Percentiles rank a stretch among this genome's conserved stretches.
These are phyloP conservation scores for Scaptomyza parva DNA, from an alignment of 2,888 invertebrate genomes.

Conservation along the genomic window DNA sequence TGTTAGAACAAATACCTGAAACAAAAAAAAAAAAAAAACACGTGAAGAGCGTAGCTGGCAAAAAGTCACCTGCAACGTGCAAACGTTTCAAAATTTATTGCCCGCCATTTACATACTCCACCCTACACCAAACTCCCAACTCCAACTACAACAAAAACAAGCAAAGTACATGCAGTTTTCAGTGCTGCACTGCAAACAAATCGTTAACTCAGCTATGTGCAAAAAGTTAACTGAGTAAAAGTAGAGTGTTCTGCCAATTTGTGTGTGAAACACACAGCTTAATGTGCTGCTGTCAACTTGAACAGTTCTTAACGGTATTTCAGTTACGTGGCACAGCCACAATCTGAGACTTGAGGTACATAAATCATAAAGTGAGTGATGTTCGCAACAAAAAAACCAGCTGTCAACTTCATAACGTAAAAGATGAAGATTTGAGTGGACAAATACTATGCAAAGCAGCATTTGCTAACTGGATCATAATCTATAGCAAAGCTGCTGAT, in stretches of 20 bases:
- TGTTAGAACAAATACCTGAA: slow-evolving; percentile 80
- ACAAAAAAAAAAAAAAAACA: slow-evolving; percentile 48
- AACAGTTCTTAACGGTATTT: slow-evolving; percentile 9
- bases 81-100: slow-evolving; percentile 74
- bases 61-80: slow-evolving; percentile 71
- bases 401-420: neutral
- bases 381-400: neutral
- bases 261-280: slow-evolving; percentile 9
- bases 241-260: slow-evolving; percentile 31
- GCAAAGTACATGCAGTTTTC: slow-evolving; percentile 27
- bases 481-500: neutral
- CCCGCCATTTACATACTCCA: slow-evolving; percentile 59
- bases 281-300: slow-evolving; percentile 11
- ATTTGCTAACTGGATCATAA: neutral
- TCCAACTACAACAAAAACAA: too few relatives aligned
- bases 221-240: slow-evolving; percentile 2
- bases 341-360: slow-evolving; percentile 1
- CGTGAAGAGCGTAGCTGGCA: slow-evolving; percentile 26
- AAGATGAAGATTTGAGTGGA: neutral
- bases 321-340: neutral
- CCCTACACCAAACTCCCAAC: slow-evolving; percentile 13
- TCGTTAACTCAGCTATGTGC: slow-evolving; percentile 21
- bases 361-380: slow-evolving; percentile 1
- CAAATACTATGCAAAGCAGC: neutral
- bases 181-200: slow-evolving; percentile 31